These are phyloP conservation scores for Otis tarda DNA, from an alignment of 2,113 vertebrate genomes.

Conservation along the genomic window DNA sequence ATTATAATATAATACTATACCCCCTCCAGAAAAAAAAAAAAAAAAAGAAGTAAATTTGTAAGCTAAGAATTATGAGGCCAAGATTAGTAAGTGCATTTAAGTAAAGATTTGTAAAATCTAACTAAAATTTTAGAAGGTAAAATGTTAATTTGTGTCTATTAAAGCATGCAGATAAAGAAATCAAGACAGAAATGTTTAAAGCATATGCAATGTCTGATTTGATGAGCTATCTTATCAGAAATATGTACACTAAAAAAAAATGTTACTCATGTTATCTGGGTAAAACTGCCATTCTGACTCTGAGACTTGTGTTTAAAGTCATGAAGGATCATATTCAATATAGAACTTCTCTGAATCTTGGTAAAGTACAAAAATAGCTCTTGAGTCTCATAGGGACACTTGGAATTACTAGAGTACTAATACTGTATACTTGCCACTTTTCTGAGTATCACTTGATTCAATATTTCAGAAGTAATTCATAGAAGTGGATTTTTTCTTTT, in stretches of 20 bases:
- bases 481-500: not conserved
- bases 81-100: not conserved
- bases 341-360: not conserved
- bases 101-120: not conserved
- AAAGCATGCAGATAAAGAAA: not conserved
- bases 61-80: not conserved
- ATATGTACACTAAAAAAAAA: not conserved
- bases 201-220: not conserved
- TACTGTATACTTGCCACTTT: not conserved
- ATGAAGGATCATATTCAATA: not conserved
- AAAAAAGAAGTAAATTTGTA: not conserved
- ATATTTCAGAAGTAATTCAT: not conserved
- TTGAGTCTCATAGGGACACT: not conserved
- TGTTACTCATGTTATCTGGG: not conserved
- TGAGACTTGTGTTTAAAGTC: not conserved
- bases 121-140: not conserved
- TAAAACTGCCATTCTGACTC: not conserved
- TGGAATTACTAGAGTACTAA: not conserved
- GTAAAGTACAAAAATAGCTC: not conserved
- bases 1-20: not conserved
- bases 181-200: not conserved
- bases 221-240: not conserved
- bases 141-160: not conserved
- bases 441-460: not conserved
- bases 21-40: not conserved